A percentile compares a stretch with the other conserved stretches of the same genome.
phyloP scores from a whole-genome alignment of 2,888 invertebrate genomes.

The Orchesellides sinensis region DNA sequence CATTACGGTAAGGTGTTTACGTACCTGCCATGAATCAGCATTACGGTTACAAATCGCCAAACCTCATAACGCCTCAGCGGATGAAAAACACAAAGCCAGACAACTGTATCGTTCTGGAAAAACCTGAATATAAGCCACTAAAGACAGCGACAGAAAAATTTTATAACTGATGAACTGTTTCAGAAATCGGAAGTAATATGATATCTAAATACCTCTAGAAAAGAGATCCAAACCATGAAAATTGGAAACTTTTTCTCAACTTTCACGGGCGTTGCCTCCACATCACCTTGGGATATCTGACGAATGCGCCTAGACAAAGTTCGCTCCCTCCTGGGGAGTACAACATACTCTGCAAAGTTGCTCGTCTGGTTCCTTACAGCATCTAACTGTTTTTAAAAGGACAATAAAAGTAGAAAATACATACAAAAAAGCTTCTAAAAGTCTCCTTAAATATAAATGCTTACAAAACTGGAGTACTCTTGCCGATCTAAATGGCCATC shows the following conservation, averaged over 20 bases:
- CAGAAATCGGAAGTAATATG: neutral
- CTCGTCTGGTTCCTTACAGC: neutral
- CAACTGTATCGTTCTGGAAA: constrained; percentile 68
- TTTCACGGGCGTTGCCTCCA: constrained; percentile 33
- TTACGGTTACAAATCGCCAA: constrained; percentile 90
- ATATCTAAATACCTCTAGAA: constrained; percentile 21
- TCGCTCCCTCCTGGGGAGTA: constrained; percentile 41
- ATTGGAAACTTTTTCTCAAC: constrained; percentile 52
- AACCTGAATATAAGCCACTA: constrained; percentile 74
- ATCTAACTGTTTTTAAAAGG: neutral
- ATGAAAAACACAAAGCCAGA: constrained; percentile 80
- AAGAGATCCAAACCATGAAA: constrained; percentile 46
- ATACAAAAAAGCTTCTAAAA: constrained; percentile 1
- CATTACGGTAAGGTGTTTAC: neutral
- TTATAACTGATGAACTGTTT: neutral
- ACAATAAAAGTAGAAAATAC: neutral
- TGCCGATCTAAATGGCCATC: constrained; percentile 92
- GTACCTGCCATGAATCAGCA: constrained; percentile 83
- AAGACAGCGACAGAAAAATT: neutral
- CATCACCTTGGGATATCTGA: constrained; percentile 30
- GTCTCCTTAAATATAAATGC: neutral
- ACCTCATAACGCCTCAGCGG: constrained; percentile 83
- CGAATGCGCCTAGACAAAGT: constrained; percentile 43
- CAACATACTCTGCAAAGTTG: constrained; percentile 50
- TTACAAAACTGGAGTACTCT: constrained; percentile 86